phyloP scores from a whole-genome alignment of 2,113 vertebrate genomes.

The Pelmatolapia mariae region DNA sequence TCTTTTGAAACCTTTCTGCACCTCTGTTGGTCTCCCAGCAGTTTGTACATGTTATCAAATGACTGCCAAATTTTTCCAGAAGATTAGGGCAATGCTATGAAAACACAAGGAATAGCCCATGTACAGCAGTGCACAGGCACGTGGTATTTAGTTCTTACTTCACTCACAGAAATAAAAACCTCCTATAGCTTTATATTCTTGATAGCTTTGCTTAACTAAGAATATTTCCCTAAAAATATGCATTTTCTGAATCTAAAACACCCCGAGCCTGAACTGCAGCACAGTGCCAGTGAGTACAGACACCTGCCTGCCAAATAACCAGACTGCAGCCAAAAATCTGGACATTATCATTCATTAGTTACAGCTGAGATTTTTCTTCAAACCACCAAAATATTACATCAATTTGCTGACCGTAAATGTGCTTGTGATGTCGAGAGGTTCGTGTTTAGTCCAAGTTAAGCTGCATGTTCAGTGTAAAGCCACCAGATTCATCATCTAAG shows the following conservation, averaged over 20 bases:
- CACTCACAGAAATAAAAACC: background rate
- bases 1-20: background rate
- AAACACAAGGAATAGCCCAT: background rate
- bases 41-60: background rate
- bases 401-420: background rate
- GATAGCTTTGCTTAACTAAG: background rate
- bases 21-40: rapidly evolving
- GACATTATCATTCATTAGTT: background rate
- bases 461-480: background rate
- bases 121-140: background rate
- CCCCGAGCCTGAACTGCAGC: background rate
- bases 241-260: background rate
- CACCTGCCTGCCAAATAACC: background rate
- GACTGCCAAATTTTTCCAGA: background rate
- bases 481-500: background rate
- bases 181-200: background rate
- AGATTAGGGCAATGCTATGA: background rate
- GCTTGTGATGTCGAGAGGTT: rapidly evolving
- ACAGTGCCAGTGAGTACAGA: background rate
- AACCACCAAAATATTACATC: background rate
- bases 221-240: background rate
- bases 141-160: rapidly evolving
- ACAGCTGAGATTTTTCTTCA: background rate
- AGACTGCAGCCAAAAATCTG: background rate
- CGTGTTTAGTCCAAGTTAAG: background rate